Conservation (phyloP, 2,888 invertebrate species). For the Acleris literana region DNA sequence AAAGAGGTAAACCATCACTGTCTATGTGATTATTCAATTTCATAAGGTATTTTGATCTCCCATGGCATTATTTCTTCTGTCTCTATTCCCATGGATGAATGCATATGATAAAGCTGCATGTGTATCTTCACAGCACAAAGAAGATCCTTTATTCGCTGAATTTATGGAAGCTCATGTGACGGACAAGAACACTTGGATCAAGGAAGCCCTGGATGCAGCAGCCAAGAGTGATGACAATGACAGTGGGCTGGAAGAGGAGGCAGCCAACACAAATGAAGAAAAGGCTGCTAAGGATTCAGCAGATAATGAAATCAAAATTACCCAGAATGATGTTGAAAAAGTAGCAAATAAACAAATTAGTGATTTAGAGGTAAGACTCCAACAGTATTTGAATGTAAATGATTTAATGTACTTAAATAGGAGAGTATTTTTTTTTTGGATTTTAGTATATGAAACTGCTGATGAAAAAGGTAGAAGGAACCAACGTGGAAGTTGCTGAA, state of each 20-base stretch:
- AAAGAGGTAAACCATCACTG: too few species aligned
- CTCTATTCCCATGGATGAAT: too few species aligned
- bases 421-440: conserved; percentile 14
- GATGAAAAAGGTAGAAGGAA: conserved; percentile 77
- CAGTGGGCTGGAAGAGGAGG: conserved; percentile 62
- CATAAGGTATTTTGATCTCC: too few species aligned
- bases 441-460: conserved; percentile 89
- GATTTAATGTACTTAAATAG: not conserved
- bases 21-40: too few species aligned
- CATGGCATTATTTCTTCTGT: too few species aligned
- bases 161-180: conserved; percentile 93
- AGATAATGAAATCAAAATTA: conserved; percentile 36
- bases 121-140: conserved; percentile 85
- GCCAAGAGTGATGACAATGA: conserved; percentile 64
- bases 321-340: conserved; percentile 77
- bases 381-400: not conserved
- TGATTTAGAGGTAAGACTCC: conserved; percentile 86
- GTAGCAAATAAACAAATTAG: conserved; percentile 88
- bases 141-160: conserved; percentile 95
- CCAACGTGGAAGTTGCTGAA: conserved; percentile 44
- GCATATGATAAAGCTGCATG: not conserved
- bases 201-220: conserved; percentile 64
- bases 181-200: conserved; percentile 71
- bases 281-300: conserved; percentile 46
- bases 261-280: conserved; percentile 37